A percentile compares a stretch with the other conserved stretches of the same genome.
phyloP scores from a whole-genome alignment of 2,797 vertebrate species.

The Hydrocynus forskahlii region DNA sequence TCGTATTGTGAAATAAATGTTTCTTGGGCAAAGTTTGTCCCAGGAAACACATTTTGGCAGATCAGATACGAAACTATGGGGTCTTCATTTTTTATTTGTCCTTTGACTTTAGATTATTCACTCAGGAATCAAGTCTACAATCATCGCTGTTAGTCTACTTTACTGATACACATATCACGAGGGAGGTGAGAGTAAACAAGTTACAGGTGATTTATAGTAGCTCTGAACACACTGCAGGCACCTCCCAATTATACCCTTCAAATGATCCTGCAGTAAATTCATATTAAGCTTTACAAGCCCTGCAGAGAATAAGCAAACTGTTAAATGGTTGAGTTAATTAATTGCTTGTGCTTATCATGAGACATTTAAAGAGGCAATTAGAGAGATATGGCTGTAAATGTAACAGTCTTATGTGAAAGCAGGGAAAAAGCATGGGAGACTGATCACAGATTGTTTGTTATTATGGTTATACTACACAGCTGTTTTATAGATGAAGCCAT shows the following conservation, averaged over 20 bases:
- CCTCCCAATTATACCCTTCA: background rate
- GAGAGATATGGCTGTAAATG: background rate
- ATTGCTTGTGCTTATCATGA: background rate
- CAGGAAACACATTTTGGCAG: too few relatives aligned
- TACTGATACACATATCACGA: background rate
- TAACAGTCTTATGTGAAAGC: background rate
- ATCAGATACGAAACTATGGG: background rate
- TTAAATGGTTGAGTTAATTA: slow-evolving; percentile 7
- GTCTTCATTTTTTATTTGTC: background rate
- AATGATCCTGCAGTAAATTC: slow-evolving; percentile 1
- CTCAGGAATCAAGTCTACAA: too few relatives aligned
- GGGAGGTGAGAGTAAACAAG: background rate
- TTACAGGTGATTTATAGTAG: background rate
- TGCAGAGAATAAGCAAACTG: slow-evolving; percentile 5
- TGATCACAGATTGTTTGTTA: too few relatives aligned
- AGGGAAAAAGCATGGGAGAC: background rate
- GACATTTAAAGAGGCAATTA: slow-evolving; percentile 3
- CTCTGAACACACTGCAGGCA: background rate
- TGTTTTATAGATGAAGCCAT: too few relatives aligned
- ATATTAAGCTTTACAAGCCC: background rate
- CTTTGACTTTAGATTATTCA: background rate
- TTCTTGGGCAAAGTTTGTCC: background rate
- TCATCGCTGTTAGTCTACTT: background rate
- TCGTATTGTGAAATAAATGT: background rate
- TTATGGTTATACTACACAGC: too few relatives aligned